Base-by-base conservation (phyloP, 2,113 vertebrate genomes). In the Aepyceros melampus region DNA sequence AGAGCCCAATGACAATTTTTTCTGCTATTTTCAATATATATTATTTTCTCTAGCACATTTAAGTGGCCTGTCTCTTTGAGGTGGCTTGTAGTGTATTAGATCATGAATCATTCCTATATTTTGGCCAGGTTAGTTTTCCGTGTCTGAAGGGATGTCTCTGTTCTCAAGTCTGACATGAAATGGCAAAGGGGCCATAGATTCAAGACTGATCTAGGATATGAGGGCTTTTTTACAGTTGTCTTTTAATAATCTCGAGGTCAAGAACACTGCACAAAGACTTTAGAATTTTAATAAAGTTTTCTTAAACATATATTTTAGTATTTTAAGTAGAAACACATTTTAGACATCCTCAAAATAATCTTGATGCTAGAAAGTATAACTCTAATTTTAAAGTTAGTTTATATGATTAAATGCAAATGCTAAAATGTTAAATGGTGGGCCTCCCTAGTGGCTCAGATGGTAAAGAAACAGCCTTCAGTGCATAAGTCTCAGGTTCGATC, bases 321-420 rank as follows among this genome's bases (percentile, higher is more conserved):
- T 40, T 27, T 83, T 79, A 91, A 91, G 29, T 45, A 91, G 15
- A 92, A 87, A 56, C 36, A 62, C 1, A 12, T 62, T 79, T 86
- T 62, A 49, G 31, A 40, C 8, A 96, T 17, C 0, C 12, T 64
- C 9, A 86, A 43, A 74, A 71, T 88, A 13, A 76, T 21, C 71
- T 87, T 92, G 23, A 91, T 5, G 55, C 15, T 60, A 64, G 4
- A 5, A 89, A 96, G 2, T 45, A 40, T 82, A 49, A 71, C 7
- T 56, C 12, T 81, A 87, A 92, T 49, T 76, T 90, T 47, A 55
- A 76, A 67, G 86, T 81, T 74, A 82, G 64, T 87, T 53, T 53
- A 88, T 56, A 84, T 88, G 10, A 81, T 81, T 43, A 55, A 82
- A 49, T 71, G 58, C 3, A 90, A 95, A 95, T 93, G 4, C 23